Conservation (phyloP, 2,888 invertebrate genomes). For the Latrodectus hesperus region DNA sequence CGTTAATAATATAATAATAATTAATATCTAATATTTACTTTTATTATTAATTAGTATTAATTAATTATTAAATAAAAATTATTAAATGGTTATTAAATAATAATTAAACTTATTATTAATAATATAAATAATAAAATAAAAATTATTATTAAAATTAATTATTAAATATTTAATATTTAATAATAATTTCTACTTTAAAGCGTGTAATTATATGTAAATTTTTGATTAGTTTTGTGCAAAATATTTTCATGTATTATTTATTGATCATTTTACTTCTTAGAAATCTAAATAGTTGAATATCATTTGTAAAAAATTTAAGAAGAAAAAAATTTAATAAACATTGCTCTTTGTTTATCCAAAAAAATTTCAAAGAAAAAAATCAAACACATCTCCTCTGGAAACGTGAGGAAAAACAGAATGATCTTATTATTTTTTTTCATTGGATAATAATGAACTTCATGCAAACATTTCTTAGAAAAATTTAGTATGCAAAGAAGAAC, state of each 20-base stretch:
- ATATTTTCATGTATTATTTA: too few relatives aligned
- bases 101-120: not conserved
- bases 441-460: too few relatives aligned
- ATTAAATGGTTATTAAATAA: too few relatives aligned
- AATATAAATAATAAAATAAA: not conserved
- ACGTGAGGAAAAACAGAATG: too few relatives aligned
- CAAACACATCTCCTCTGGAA: not conserved
- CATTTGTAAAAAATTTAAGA: not conserved
- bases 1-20: not conserved
- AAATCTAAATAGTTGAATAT: too few relatives aligned
- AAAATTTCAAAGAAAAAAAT: not conserved
- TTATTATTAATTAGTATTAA: not conserved
- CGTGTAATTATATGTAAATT: not conserved
- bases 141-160: not conserved
- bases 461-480: too few relatives aligned
- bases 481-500: too few relatives aligned
- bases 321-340: not conserved
- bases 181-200: not conserved
- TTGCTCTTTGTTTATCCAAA: not conserved
- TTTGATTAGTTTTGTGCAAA: too few relatives aligned
- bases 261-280: too few relatives aligned
- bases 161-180: not conserved
- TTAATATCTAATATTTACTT: not conserved
- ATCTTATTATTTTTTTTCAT: too few relatives aligned
- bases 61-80: not conserved